These are phyloP conservation scores for Bicyclus anynana DNA, from an alignment of 1,140 invertebrate genomes.

Conservation along the genomic window DNA sequence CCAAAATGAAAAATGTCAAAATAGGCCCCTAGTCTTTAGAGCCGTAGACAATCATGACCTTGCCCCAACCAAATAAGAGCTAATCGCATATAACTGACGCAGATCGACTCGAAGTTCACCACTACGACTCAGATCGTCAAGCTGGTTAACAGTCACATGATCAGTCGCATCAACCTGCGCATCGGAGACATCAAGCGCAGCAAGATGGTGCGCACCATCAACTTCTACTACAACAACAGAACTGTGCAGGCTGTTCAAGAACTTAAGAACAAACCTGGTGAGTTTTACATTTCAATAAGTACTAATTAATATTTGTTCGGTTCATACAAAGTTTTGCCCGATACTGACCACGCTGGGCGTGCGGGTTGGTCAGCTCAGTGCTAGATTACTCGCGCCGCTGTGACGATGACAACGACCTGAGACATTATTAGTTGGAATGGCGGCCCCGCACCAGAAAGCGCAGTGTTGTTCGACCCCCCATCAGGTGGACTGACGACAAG, in stretches of 20 bases:
- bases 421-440: too few species aligned
- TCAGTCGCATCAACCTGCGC: conserved; percentile 94
- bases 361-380: too few species aligned
- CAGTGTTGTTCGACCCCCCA: too few species aligned
- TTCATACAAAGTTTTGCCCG: too few species aligned
- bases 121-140: conserved; percentile 99
- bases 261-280: conserved; percentile 93
- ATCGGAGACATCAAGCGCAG: conserved; percentile 97
- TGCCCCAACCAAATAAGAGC: conserved; percentile 35
- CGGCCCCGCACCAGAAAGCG: too few species aligned
- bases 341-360: too few species aligned
- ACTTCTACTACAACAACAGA: conserved; percentile 98
- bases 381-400: too few species aligned
- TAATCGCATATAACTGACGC: conserved; percentile 42
- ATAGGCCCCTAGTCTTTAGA: neutral
- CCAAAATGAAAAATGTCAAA: too few species aligned
- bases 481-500: too few species aligned
- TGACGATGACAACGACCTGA: too few species aligned
- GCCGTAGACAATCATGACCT: neutral
- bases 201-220: conserved; percentile 98
- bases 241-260: conserved; percentile 97
- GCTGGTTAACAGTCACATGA: conserved; percentile 94
- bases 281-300: conserved; percentile 13
- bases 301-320: too few species aligned
- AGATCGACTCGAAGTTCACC: conserved; percentile 97